A percentile compares a stretch with the other conserved stretches of the same genome.
Evolutionary conservation across 2,888 invertebrate species (phyloP).

Genomic region (Anorthoa munda): DNA sequence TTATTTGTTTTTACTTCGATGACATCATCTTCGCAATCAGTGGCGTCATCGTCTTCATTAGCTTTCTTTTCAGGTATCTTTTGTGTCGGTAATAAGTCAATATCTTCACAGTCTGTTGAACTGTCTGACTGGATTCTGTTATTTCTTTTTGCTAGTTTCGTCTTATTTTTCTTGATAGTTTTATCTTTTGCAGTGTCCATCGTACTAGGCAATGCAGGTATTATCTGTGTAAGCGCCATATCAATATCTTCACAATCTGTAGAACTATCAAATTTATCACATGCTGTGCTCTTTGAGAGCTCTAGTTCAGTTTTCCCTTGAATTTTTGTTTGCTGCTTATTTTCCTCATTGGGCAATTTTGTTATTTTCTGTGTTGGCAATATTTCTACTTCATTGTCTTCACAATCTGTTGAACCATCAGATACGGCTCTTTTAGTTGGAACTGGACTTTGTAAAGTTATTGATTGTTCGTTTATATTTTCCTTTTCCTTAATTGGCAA

Average conservation of each 20-base stretch:
- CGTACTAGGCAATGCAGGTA: slow-evolving; percentile 47
- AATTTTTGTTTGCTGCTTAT: slow-evolving; percentile 12
- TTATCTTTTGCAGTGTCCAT: slow-evolving; percentile 4
- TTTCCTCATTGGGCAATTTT: slow-evolving; percentile 31
- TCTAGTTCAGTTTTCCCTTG: background rate
- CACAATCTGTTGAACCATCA: slow-evolving; percentile 66
- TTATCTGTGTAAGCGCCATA: slow-evolving; percentile 74
- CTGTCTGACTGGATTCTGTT: slow-evolving; percentile 68
- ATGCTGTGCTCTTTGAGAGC: slow-evolving; percentile 45
- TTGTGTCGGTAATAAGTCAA: slow-evolving; percentile 67
- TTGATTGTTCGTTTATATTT: slow-evolving; percentile 21
- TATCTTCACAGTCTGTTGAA: slow-evolving; percentile 73
- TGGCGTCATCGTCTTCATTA: slow-evolving; percentile 72
- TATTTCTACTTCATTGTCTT: slow-evolving; percentile 63
- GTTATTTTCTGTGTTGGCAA: slow-evolving; percentile 63
- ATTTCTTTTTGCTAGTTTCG: slow-evolving; percentile 53
- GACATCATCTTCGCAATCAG: slow-evolving; percentile 77
- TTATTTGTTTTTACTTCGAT: slow-evolving; percentile 62
- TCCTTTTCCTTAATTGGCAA: slow-evolving; percentile 48
- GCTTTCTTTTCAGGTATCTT: slow-evolving; percentile 56
- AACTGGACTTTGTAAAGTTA: slow-evolving; percentile 8
- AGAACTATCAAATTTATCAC: slow-evolving; percentile 71
- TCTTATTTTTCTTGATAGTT: background rate
- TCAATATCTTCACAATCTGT: slow-evolving; percentile 79
- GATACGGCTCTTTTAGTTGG: slow-evolving; percentile 57